Evolutionary conservation across 2,113 vertebrate genomes (phyloP), one percentile per base, ranked within the genome.

Genomic region (Panthera leo): DNA sequence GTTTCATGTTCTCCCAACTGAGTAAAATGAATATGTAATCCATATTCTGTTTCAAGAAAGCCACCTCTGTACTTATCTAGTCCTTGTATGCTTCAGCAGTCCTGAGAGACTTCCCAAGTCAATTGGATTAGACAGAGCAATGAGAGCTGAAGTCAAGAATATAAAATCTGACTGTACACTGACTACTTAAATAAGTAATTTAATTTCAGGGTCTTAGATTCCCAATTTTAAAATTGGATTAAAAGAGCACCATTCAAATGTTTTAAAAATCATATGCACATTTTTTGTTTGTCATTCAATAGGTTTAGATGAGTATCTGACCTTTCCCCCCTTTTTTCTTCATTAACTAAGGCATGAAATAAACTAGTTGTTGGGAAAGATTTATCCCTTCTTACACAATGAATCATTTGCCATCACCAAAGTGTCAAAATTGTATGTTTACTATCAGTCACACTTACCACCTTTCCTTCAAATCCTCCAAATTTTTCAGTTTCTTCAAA

Each of bases 401-500:
- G 14, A 96, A 85, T 55, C 11, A 92, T 84, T 63, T 78, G 15
- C 29, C 13, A 58, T 36, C 19, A 13, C 34, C 23, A 73, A 95
- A 94, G 29, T 71, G 86, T 11, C 79, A 39, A 91, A 76, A 85
- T 93, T 61, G 0, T 75, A 92, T 67, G 27, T 96, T 95, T 65
- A 82, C 58, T 75, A 88, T 89, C 9, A 61, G 19, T 87, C 19
- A 85, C 27, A 53, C 5, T 80, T 96, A 82, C 42, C 31, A 91
- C 31, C 10, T 83, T 94, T 93, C 55, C n/a, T 36, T 80, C 83
- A 89, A 94, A 93, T 83, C 7, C 4, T 68, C 29, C 25, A 96
- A 94, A 95, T 19, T 9, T 90, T 92, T 93, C 45, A 82, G 61
- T 53, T 95, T 97, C 78, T 91, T 96, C 58, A 96, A 96, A 94